Base-by-base conservation (phyloP, 1,140 invertebrate species). In the Metopolophium dirhodum region DNA sequence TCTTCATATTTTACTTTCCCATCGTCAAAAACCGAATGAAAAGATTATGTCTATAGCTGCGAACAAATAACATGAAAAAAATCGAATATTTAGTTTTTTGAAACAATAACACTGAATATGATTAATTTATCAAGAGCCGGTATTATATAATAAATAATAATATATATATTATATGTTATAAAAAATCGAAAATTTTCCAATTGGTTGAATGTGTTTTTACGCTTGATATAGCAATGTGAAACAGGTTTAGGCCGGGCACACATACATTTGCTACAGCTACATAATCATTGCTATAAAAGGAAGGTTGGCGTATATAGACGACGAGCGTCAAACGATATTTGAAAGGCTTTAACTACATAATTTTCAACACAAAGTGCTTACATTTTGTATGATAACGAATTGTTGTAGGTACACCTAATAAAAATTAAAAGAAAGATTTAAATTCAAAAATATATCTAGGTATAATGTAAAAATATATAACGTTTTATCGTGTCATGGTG, bases 181-280 rank as follows among this genome's bases (percentile, higher is more conserved):
- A 85, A 83, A 85, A 85, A 45, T 85, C 83, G 83, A 85, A 41
- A 85, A 85, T 85, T 45, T 85, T 41, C 83, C 41, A 26, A 85
- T 85, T 26, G 83, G 83, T 85, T 45, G 9, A 45, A 41, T 45
- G 23, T 45, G 23, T 45, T 85, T 41, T 85, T 45, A 85, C 37
- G 83, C 83, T 41, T 45, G 26, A 49, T 18, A 23, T 47, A 47
- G 45, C 45, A n/a, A 47, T 47, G 45, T 18, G 45, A 47, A 87
- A 85, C 83, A 30, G 35, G 85, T 87, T 87, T 87, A 37, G 45
- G 83, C 11, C 45, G 14, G 18, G 1, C 14, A 77, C 61, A 68
- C 23, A 47, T 14, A 85, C 22, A 20, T 49, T 49, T n/a, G 6
- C 45, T 87, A 47, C 35, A 23, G 37, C 85, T 47, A 47, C 83